Conservation (phyloP, 2,797 vertebrate genomes). For the Ctenochaetus hawaiiensis region DNA sequence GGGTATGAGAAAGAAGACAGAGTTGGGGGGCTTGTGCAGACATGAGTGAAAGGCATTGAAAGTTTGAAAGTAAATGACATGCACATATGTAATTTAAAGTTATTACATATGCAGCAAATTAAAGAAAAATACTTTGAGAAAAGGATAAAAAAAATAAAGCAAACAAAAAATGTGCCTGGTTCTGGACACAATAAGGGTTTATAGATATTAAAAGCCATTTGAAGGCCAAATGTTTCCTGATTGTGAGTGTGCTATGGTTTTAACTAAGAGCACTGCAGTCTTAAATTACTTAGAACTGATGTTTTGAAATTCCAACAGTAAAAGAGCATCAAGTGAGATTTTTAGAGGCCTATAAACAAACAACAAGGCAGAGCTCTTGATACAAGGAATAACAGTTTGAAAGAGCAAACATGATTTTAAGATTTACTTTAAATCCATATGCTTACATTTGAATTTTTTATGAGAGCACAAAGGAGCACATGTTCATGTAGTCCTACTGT, state of each 20-base stretch:
- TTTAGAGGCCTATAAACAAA: no score
- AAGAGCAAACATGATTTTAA: no score
- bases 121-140: background rate
- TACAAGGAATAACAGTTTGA: background rate
- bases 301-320: background rate
- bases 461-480: no score
- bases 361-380: no score
- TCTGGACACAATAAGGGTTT: background rate
- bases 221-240: background rate
- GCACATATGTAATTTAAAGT: background rate
- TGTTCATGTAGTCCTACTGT: no score
- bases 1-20: background rate
- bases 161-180: no score
- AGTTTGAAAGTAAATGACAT: background rate
- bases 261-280: background rate
- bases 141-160: background rate
- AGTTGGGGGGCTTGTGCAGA: background rate
- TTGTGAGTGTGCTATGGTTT: background rate
- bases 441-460: no score
- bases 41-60: background rate
- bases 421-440: no score
- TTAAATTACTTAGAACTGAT: background rate
- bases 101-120: background rate
- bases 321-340: no score
- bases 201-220: background rate